Evolutionary conservation across 2,113 vertebrate species (phyloP).

Genomic region (Ancistrus triradiatus): DNA sequence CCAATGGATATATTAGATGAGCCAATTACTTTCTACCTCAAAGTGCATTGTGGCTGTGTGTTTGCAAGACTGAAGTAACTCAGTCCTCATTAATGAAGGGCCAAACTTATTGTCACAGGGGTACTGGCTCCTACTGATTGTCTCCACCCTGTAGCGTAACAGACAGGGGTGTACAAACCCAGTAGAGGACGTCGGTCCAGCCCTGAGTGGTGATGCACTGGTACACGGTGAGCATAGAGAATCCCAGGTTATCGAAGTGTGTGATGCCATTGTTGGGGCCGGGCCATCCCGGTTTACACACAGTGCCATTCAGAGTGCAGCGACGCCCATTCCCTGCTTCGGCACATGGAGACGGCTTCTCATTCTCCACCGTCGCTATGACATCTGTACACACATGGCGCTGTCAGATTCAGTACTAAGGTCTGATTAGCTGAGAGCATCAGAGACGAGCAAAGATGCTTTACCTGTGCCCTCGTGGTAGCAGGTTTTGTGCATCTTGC

Average conservation of each 20-base stretch:
- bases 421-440: too few relatives aligned
- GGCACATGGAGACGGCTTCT: conserved; percentile 81
- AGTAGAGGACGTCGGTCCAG: conserved; percentile 90
- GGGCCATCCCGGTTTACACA: conserved; percentile 78
- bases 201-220: conserved; percentile 93
- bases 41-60: too few relatives aligned
- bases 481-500: conserved; percentile 94
- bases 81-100: too few relatives aligned
- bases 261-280: conserved; percentile 90
- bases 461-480: conserved; percentile 78
- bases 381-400: conserved; percentile 69
- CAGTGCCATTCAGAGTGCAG: conserved; percentile 78
- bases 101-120: too few relatives aligned
- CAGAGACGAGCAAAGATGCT: background rate
- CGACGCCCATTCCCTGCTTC: conserved; percentile 77
- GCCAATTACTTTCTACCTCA: too few relatives aligned
- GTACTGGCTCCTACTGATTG: too few relatives aligned
- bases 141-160: too few relatives aligned
- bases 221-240: conserved; percentile 90
- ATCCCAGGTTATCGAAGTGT: conserved; percentile 89
- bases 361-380: conserved; percentile 73
- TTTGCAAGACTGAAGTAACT: too few relatives aligned
- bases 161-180: conserved; percentile 61
- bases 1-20: too few relatives aligned
- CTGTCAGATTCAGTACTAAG: too few relatives aligned